Evolutionary conservation across 53 echinoderm and acorn worm genomes (phyloP), one percentile per base, ranked within the genome.

Genomic region (Astropecten irregularis): DNA sequence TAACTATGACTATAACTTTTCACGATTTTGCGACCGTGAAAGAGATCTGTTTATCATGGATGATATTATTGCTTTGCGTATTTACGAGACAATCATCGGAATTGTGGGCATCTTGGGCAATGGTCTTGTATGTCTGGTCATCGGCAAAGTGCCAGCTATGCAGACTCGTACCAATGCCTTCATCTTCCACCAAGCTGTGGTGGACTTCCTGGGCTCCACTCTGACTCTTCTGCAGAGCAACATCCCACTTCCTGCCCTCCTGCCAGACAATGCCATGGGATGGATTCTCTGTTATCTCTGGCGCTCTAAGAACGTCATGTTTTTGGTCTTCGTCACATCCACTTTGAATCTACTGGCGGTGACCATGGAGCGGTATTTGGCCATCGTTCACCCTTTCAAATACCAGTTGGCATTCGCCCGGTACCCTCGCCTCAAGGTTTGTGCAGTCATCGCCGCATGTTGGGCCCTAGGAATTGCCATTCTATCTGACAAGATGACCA

Each of bases 311-410:
- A 89, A 91, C 84, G 71, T 84, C 49, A 66, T 95, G 7, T 95
- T 89, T 57, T 71, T 87, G 9, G 64, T 88, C 16, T 91, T 92
- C 50, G 90, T 87, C 14, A 84, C 84, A 26, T 95, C 95, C 4
- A 95, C 92, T 0, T 92, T 88, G 76, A 95, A 95, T 66, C 69
- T 93, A 59, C 84, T 92, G 1, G 83, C 84, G 11, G 76, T 92
- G 83, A 91, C 95, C 28, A 54, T 92, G 28, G 95, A 95, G 67
- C 86, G 95, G 23, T 95, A 90, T 53, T 77, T 86, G 51, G 92
- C 95, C 29, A 91, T 95, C 27, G 73, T 73, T 6, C 38, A 73
- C 26, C 95, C 95, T 47, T 90, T 95, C 67, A 85, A 83, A 56
- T 95, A 95, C 74, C 85, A 83, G 2, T 32, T 61, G 2, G 72